These are phyloP conservation scores for Dromococcyx pavoninus DNA, from an alignment of 2,797 vertebrate species.

Conservation along the genomic window DNA sequence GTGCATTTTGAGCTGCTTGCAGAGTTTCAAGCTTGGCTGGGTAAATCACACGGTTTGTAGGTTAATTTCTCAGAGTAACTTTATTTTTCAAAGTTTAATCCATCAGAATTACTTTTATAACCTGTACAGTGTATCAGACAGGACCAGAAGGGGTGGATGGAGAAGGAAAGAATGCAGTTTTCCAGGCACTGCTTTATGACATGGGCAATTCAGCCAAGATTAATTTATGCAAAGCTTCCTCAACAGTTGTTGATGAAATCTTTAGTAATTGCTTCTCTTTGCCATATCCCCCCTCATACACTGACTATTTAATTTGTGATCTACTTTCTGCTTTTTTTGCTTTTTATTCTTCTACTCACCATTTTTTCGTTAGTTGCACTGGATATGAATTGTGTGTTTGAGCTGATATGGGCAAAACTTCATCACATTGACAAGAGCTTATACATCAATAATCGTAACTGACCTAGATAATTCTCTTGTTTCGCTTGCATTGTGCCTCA, in stretches of 20 bases:
- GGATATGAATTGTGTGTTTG: background rate
- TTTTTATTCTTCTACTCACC: background rate
- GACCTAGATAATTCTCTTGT: background rate
- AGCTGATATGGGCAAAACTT: background rate
- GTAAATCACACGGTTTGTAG: background rate
- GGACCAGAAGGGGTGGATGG: too few species aligned
- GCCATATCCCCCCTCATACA: background rate
- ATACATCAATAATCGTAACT: slow-evolving; percentile 5
- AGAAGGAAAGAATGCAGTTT: background rate
- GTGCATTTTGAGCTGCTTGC: background rate
- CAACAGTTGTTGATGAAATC: background rate
- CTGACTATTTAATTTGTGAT: background rate
- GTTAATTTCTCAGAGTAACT: background rate
- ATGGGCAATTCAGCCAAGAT: background rate
- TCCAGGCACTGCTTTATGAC: background rate
- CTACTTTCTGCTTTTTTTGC: background rate
- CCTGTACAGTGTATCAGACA: rapidly evolving
- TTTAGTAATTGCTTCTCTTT: background rate
- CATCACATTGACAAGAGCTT: background rate
- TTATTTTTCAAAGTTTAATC: background rate
- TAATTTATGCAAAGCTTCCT: background rate
- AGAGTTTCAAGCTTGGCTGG: background rate
- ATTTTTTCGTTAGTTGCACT: background rate
- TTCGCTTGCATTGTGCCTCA: background rate
- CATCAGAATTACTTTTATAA: background rate